A percentile compares a stretch with the other conserved stretches of the same genome.
Evolutionary conservation across 2,888 invertebrate species (phyloP).

Genomic region (Keiferia lycopersicella): DNA sequence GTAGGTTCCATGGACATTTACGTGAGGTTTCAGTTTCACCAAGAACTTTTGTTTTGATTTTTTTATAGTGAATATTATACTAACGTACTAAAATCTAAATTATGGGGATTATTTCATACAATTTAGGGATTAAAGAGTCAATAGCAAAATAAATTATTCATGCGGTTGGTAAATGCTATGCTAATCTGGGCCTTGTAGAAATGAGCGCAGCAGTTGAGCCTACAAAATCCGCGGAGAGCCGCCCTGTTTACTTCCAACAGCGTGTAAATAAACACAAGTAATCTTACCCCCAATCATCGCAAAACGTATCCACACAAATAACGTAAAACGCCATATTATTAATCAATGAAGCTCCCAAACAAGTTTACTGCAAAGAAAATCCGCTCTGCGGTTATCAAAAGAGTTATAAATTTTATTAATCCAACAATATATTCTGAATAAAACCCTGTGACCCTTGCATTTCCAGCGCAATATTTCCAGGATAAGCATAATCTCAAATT

Average conservation of each 20-base stretch:
- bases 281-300: constrained; percentile 32
- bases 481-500: constrained; percentile 35
- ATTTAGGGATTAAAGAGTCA: constrained; percentile 3
- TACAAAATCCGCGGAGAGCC: constrained; percentile 42
- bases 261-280: constrained; percentile 40
- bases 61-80: too few species aligned
- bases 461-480: constrained; percentile 29
- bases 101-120: background rate
- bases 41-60: too few species aligned
- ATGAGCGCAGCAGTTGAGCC: constrained; percentile 46
- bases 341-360: constrained; percentile 3
- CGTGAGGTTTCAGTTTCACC: too few species aligned
- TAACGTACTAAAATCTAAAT: background rate
- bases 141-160: constrained; percentile 43
- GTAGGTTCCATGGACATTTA: too few species aligned
- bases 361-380: constrained; percentile 13
- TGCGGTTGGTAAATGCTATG: constrained; percentile 57
- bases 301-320: background rate
- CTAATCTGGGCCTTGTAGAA: constrained; percentile 58
- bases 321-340: constrained; percentile 8
- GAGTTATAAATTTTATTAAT: constrained; percentile 25
- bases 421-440: constrained; percentile 22
- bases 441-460: constrained; percentile 25
- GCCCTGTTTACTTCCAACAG: constrained; percentile 44
- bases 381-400: constrained; percentile 17